Conservation (phyloP, 1,140 invertebrate species). For the Metopolophium dirhodum region DNA sequence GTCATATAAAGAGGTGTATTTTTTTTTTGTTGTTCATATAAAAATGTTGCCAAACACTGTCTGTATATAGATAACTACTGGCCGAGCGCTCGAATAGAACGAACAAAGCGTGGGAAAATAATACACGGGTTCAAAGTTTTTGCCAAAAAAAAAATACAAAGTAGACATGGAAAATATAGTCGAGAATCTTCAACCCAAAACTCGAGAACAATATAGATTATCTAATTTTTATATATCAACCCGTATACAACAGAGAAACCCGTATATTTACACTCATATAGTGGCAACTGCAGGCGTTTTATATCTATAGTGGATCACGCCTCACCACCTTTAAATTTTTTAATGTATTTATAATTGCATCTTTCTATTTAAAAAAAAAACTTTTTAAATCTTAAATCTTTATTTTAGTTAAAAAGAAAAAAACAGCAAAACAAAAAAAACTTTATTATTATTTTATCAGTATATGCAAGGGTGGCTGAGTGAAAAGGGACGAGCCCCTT, state of each 20-base stretch:
- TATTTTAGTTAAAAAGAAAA: not conserved
- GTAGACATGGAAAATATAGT: not conserved
- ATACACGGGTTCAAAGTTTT: not conserved
- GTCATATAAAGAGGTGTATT: not conserved
- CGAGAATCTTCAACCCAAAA: not conserved
- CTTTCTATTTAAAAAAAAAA: not conserved
- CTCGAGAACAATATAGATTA: not conserved
- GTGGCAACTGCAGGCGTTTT: not conserved
- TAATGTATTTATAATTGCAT: not conserved
- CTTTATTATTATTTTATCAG: not conserved
- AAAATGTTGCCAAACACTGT: not conserved
- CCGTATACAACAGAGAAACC: not conserved
- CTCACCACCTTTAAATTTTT: not conserved
- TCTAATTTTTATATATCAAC: not conserved
- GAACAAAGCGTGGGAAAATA: not conserved
- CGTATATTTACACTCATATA: not conserved
- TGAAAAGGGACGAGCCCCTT: not conserved
- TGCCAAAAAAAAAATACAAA: constrained; percentile 35
- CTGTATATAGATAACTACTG: not conserved
- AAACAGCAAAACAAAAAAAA: not conserved
- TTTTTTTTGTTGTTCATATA: not conserved
- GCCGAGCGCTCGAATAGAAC: not conserved
- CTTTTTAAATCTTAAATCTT: not conserved
- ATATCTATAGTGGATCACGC: not conserved
- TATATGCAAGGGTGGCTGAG: no score